Percentiles rank a stretch among this genome's conserved stretches.
Evolutionary conservation across 2,888 invertebrate genomes (phyloP).

Genomic region (Ennomos erosarius): DNA sequence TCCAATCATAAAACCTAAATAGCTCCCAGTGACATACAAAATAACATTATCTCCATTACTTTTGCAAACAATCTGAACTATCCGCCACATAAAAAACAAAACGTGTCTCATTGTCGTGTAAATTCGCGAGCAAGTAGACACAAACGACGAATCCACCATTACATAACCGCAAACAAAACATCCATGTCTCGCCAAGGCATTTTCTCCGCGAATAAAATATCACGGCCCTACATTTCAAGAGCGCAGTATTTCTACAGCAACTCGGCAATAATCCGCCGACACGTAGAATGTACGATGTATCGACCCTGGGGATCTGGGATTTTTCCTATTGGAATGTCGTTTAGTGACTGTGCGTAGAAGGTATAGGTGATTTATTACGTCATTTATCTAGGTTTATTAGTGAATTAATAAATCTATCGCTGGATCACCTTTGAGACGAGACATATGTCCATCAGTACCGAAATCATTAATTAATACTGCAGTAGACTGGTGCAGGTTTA

Average conservation of each 20-base stretch:
- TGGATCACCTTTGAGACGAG: no score
- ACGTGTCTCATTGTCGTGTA: slow-evolving; percentile 7
- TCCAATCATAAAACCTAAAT: no score
- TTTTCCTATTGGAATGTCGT: neutral
- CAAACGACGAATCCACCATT: slow-evolving; percentile 13
- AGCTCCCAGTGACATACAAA: no score
- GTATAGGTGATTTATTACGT: neutral
- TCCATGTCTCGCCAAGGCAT: slow-evolving; percentile 14
- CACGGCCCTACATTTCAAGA: slow-evolving; percentile 23
- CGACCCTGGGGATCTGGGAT: slow-evolving; percentile 9
- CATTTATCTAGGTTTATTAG: no score
- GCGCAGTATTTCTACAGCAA: slow-evolving; percentile 29
- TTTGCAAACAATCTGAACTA: no score
- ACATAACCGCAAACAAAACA: slow-evolving; percentile 20
- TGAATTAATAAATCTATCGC: no score
- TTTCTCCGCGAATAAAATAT: slow-evolving; percentile 32
- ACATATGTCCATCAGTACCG: no score
- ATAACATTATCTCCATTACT: no score
- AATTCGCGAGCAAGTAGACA: slow-evolving; percentile 12
- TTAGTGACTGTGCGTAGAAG: slow-evolving; percentile 1
- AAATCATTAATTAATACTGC: no score
- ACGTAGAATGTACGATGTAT: slow-evolving; percentile 22
- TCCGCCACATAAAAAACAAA: slow-evolving; percentile 5
- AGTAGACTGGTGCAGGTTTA: no score
- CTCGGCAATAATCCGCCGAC: slow-evolving; percentile 31